Evolutionary conservation across 2,888 invertebrate genomes (phyloP), one percentile per base, ranked within the genome.

Genomic region (Cantharis flavilabris): DNA sequence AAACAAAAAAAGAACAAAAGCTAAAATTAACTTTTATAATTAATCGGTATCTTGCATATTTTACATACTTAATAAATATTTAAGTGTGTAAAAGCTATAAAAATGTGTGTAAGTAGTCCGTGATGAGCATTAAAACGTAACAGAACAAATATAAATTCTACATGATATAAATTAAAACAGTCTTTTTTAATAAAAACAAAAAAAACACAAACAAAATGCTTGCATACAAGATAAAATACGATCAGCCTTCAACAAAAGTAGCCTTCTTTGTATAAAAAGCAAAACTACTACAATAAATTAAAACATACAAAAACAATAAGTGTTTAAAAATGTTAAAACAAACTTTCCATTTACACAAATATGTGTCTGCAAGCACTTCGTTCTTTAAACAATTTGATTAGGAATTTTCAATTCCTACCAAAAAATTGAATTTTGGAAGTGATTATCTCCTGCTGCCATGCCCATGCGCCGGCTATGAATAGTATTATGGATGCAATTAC

Each of bases 391-490:
- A 73, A 62, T 28, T 49, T 30, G 10, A 16, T 67, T 67, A n/a
- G 49, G 16, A 20, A 63, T 64, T 70, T 33, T 62, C 18, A 63
- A 28, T 23, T 70, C 20, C 77, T 80, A 83, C 82, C 81, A 82
- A 77, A 80, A 86, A 82, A 87, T 86, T 73, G 85, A 84, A 81
- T 82, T 85, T 81, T 86, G 86, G 78, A 84, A 84, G 80, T 85
- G 84, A 72, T 85, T 86, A 81, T 88, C 88, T 64, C 87, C 88
- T 30, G 87, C 87, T 72, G 86, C 87, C 84, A 87, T 84, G 83
- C 86, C 87, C 83, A 87, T 84, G 83, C 86, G 81, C 63, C 81
- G 79, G 71, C 74, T 80, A 69, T 70, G 73, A 7, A 72, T 11
- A 30, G 2, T 11, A 3, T 11, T 30, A 30, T 30, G 28, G 3